phyloP scores from a whole-genome alignment of 2,797 vertebrate genomes.

The Mus minutoides region DNA sequence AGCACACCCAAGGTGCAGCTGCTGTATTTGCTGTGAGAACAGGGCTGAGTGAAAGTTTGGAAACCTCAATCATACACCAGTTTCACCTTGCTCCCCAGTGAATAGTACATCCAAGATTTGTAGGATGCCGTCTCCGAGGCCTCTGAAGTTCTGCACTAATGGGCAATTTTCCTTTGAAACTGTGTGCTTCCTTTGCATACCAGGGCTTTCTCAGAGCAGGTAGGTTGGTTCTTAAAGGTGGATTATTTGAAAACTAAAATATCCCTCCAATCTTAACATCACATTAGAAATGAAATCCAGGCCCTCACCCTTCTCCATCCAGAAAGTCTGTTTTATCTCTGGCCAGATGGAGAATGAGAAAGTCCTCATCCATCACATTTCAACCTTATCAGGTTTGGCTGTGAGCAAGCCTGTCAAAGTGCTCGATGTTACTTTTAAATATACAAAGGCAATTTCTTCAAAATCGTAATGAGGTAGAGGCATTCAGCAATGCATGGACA shows the following conservation, averaged over 20 bases:
- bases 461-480: constrained; percentile 54
- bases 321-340: constrained; percentile 61
- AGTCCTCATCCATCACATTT: constrained; percentile 73
- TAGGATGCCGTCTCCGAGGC: neutral
- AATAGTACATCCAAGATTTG: neutral
- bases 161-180: neutral
- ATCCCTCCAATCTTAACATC: constrained; percentile 59
- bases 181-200: neutral
- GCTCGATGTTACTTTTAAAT: constrained; percentile 66
- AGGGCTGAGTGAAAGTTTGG: neutral
- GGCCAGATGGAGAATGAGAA: constrained; percentile 44
- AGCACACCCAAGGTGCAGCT: neutral
- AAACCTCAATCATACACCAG: neutral
- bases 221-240: neutral
- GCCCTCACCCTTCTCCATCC: constrained; percentile 12
- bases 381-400: constrained; percentile 25
- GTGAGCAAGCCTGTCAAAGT: constrained; percentile 66
- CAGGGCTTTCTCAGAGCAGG: constrained; percentile 66
- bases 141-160: neutral
- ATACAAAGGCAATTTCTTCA: constrained; percentile 66
- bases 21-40: neutral
- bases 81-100: neutral
- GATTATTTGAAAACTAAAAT: constrained; percentile 61
- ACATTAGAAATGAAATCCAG: constrained; percentile 59
- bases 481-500: neutral